Base-by-base conservation (phyloP, 2,888 invertebrate genomes). In the Apantesis nais region DNA sequence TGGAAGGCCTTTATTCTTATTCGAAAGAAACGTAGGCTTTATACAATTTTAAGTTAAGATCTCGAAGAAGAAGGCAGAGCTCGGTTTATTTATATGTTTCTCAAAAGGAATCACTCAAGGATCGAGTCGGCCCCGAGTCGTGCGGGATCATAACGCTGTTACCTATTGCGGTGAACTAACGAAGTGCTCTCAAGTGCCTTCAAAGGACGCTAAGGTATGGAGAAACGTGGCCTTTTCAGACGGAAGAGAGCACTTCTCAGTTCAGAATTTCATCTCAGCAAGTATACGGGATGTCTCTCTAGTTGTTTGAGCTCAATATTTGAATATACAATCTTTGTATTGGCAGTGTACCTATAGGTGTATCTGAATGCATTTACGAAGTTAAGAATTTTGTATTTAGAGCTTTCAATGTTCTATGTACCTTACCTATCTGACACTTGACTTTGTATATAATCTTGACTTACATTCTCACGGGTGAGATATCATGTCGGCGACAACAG, bases 101-200 rank as follows among this genome's bases (percentile, higher is more conserved):
- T 71, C 62, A 71, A 75, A 71, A 81, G 81, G 76, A 75, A 76
- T 74, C 74, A 67, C 79, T 81, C 58, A 71, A 70, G 66, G 63
- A 72, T 79, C 66, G 68, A 70, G 70, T 44, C 44, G 69, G 75
- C 67, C 67, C 73, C 70, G 82, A 80, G 81, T 80, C 89, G 86
- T 89, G 87, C 86, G 84, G 85, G 88, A 89, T 89, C 88, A 89
- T 88, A 89, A 87, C 83, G 82, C 83, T 74, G 84, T 83, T 80
- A 84, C 83, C 80, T 80, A 83, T 83, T 82, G 84, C 82, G 79
- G 79, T 68, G 83, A 83, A 83, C 85, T 89, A 90, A 90, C 89
- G 89, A 90, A 90, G 90, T 81, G 84, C 84, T 79, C 87, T 88
- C 79, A 68, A 84, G 78, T 74, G 78, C 77, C 75, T 75, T 85